Evolutionary conservation across 2,888 invertebrate genomes (phyloP), one percentile per base, ranked within the genome.

Genomic region (Bombylius discolor): DNA sequence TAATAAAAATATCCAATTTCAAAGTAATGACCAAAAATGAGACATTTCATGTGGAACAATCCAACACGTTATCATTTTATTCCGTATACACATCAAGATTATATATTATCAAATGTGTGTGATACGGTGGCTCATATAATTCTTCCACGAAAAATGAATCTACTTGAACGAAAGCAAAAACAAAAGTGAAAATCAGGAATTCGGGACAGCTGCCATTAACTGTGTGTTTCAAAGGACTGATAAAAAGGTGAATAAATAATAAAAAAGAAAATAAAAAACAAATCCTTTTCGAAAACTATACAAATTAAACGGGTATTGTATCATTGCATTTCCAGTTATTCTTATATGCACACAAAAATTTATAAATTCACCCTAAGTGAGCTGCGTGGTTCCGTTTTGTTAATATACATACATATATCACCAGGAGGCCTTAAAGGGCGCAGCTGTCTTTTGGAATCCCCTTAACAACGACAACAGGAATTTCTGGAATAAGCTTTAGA

Each of bases 401-500:
- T 9, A 36, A 36, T 36, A 36, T 36, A 36, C 6, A 36, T 36
- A 36, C 6, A 36, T 9, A 36, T 11, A 42, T 11, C 12, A 42
- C 8, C 4, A 42, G 12, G 12, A 42, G 39, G 39, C 5, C 39
- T 42, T 11, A 42, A 42, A 42, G 12, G 36, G 54, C 50, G 46
- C 56, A 56, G 56, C 56, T 56, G 56, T 49, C 56, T 49, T 31
- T 48, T 46, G 52, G 56, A 56, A 52, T 52, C 56, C 56, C 56
- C 52, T 52, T 56, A 34, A 34, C 33, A 23, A 44, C 14, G 50
- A 46, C 23, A 23, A 23, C n/a, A 49, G 50, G 53, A 50, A 50
- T 55, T 55, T 50, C 54, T 55, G 39, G 50, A 55, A 55, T 13
- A 42, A 23, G 23, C 23, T 23, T 1, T 23, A 23, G 23, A 23